Evolutionary conservation across 2,888 invertebrate species (phyloP).

Genomic region (Unio delphinus): DNA sequence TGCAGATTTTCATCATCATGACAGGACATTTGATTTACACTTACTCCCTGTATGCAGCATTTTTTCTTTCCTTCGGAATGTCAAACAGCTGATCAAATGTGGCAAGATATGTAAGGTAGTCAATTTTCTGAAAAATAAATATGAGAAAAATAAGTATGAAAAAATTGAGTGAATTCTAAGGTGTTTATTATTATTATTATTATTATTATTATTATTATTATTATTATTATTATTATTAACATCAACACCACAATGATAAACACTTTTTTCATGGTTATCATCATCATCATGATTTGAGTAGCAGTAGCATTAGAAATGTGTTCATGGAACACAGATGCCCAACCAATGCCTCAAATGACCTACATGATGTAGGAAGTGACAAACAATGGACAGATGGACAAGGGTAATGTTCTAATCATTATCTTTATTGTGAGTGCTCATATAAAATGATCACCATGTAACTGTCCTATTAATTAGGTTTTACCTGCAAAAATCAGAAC

Average conservation of each 20-base stretch:
- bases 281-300: background rate
- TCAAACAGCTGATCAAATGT: conserved; percentile 97
- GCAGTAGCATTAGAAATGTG: no score
- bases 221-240: background rate
- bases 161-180: background rate
- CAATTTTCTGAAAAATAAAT: conserved; percentile 75
- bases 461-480: no score
- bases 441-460: no score
- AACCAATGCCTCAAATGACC: no score
- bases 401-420: no score
- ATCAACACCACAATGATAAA: no score
- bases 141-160: background rate
- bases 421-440: no score
- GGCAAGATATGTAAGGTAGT: conserved; percentile 95
- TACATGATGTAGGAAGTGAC: no score
- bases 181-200: background rate
- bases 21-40: conserved; percentile 69
- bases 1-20: no score
- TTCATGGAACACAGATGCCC: no score
- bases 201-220: background rate
- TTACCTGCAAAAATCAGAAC: no score
- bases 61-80: conserved; percentile 82
- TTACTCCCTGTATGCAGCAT: conserved; percentile 79
- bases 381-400: no score
- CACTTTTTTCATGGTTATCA: background rate